phyloP scores from a whole-genome alignment of 2,797 vertebrate genomes.

The Tympanoctomys barrerae region DNA sequence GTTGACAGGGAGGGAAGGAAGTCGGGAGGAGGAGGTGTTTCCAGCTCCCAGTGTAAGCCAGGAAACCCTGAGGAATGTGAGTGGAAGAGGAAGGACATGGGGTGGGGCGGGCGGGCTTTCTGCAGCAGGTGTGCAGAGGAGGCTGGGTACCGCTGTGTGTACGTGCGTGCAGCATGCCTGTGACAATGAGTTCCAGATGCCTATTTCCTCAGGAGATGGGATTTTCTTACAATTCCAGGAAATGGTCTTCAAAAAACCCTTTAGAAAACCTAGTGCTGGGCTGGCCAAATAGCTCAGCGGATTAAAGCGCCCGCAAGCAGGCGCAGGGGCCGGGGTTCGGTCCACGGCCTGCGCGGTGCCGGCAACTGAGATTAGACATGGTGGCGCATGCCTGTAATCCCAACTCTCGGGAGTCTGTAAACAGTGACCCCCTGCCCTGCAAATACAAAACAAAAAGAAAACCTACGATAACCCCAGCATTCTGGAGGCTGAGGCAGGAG shows the following conservation, averaged over 20 bases:
- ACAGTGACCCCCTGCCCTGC: too few species aligned
- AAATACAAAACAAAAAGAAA: too few species aligned
- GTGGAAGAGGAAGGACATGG: constrained; percentile 77
- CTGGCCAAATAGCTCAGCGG: too few species aligned
- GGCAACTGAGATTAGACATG: too few species aligned
- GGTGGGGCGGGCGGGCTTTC: constrained; percentile 76
- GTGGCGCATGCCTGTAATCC: too few species aligned
- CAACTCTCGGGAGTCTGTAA: too few species aligned
- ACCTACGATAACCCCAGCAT: too few species aligned
- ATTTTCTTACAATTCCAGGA: constrained; percentile 52
- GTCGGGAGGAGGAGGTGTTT: constrained; percentile 85
- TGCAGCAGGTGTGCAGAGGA: constrained; percentile 85
- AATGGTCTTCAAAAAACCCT: constrained; percentile 53
- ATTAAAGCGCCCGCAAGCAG: too few species aligned
- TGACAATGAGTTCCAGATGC: background rate
- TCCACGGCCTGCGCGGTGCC: too few species aligned
- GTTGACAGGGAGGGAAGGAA: constrained; percentile 89
- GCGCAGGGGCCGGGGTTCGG: too few species aligned
- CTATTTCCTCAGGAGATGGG: constrained; percentile 74
- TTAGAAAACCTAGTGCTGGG: background rate
- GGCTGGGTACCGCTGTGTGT: background rate
- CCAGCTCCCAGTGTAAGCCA: constrained; percentile 79
- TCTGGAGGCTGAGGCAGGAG: too few species aligned
- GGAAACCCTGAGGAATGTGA: constrained; percentile 73
- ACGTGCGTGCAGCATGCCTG: background rate